A percentile compares a stretch with the other conserved stretches of the same genome.
Evolutionary conservation across 2,113 vertebrate species (phyloP).

Genomic region (Pimephales promelas): DNA sequence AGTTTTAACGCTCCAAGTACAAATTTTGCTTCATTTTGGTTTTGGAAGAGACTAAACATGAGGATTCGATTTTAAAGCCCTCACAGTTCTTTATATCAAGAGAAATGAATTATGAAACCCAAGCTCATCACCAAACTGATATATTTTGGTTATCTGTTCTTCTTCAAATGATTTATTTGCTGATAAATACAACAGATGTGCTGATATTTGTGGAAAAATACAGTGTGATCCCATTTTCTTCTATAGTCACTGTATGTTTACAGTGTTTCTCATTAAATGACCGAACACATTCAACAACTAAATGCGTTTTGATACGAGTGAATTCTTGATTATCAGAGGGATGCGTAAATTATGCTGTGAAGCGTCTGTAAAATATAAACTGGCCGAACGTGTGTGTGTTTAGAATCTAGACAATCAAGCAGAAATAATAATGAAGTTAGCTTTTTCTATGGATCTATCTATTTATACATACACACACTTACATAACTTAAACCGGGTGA

Average conservation of each 20-base stretch:
- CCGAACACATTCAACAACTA: not conserved
- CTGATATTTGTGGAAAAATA: slow-evolving; percentile 9
- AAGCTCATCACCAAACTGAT: not conserved
- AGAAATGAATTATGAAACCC: not conserved
- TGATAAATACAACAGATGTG: not conserved
- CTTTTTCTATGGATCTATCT: too few relatives aligned
- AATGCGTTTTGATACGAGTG: not conserved
- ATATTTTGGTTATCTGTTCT: not conserved
- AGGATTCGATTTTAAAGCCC: slow-evolving; percentile 2
- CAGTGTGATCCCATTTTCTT: not conserved
- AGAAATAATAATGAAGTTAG: too few relatives aligned
- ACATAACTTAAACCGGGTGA: too few relatives aligned
- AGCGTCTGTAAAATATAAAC: too few relatives aligned
- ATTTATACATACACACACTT: too few relatives aligned
- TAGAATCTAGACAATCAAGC: too few relatives aligned
- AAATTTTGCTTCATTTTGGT: slow-evolving; percentile 21
- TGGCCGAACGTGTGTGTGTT: too few relatives aligned
- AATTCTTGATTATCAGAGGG: not conserved
- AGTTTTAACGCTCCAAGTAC: slow-evolving; percentile 30
- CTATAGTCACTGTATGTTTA: not conserved
- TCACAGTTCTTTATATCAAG: slow-evolving; percentile 32
- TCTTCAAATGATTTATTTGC: not conserved
- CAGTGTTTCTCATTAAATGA: slow-evolving; percentile 6
- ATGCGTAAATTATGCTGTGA: too few relatives aligned
- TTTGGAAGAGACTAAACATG: slow-evolving; percentile 16